phyloP scores from a whole-genome alignment of 1,140 invertebrate species.

The Euwallacea similis region DNA sequence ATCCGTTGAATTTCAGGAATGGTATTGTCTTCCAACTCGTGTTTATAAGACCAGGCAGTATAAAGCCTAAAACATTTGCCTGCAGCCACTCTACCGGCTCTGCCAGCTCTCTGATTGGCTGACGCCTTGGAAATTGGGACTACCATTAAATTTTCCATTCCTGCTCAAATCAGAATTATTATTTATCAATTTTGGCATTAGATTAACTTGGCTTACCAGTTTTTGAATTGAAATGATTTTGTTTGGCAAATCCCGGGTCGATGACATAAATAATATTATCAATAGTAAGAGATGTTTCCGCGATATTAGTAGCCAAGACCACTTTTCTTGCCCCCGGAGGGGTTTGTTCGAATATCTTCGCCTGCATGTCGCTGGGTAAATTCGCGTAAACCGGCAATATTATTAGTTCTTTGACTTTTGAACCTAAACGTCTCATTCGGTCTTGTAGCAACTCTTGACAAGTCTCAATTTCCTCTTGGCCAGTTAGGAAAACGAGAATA shows the following conservation, averaged over 20 bases:
- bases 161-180: background rate
- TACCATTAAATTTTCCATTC: slow-evolving; percentile 97
- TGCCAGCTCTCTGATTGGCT: slow-evolving; percentile 90
- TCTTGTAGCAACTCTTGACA: slow-evolving; percentile 93
- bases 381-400: slow-evolving; percentile 98
- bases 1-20: slow-evolving; percentile 98
- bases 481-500: slow-evolving; percentile 96
- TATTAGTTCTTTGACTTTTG: slow-evolving; percentile 90
- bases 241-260: slow-evolving; percentile 98
- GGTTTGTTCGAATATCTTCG: slow-evolving; percentile 96
- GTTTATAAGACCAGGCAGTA: slow-evolving; percentile 95
- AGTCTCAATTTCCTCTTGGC: slow-evolving; percentile 95
- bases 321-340: slow-evolving; percentile 94
- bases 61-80: slow-evolving; percentile 98
- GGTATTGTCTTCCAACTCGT: slow-evolving; percentile 97
- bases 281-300: slow-evolving; percentile 98
- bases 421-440: slow-evolving; percentile 84
- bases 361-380: slow-evolving; percentile 97
- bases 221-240: slow-evolving; percentile 98
- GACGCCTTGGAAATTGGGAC: slow-evolving; percentile 98
- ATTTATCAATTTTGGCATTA: too few relatives aligned
- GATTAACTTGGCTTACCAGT: slow-evolving; percentile 34
- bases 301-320: slow-evolving; percentile 97
- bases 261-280: slow-evolving; percentile 99
- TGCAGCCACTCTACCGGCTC: slow-evolving; percentile 89